A percentile compares a stretch with the other conserved stretches of the same genome.
Evolutionary conservation across 2,797 vertebrate species (phyloP).

Genomic region (Galaxias olidus): DNA sequence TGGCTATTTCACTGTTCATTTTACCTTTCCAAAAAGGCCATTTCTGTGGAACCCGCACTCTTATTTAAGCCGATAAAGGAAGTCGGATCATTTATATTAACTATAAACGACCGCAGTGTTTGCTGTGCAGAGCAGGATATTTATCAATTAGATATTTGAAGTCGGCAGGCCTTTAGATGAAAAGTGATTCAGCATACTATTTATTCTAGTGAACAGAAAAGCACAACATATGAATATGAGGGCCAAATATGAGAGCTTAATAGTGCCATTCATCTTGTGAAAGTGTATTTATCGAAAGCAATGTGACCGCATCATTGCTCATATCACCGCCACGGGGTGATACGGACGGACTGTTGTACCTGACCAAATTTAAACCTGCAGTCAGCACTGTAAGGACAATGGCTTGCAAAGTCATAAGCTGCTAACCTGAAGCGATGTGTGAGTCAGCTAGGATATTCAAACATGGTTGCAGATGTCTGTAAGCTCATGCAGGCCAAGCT

Average conservation of each 20-base stretch:
- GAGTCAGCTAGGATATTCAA: not conserved
- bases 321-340: not conserved
- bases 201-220: conserved; percentile 7
- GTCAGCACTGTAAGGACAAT: too few species aligned
- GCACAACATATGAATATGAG: conserved; percentile 2
- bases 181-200: conserved; percentile 37
- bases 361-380: too few species aligned
- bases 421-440: not conserved
- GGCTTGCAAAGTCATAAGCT: not conserved
- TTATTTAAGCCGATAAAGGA: conserved; percentile 27
- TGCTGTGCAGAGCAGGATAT: conserved; percentile 1
- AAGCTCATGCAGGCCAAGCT: not conserved
- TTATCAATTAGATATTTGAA: conserved; percentile 4
- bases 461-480: not conserved
- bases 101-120: conserved; percentile 33
- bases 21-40: conserved; percentile 6
- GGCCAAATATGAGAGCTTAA: conserved; percentile 29
- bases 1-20: conserved; percentile 30
- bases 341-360: not conserved
- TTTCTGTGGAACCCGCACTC: conserved; percentile 26
- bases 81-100: conserved; percentile 25
- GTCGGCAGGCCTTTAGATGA: conserved; percentile 27
- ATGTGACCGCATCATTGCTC: not conserved
- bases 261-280: conserved; percentile 34
- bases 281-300: not conserved